Evolutionary conservation across 2,888 invertebrate genomes (phyloP), one percentile per base, ranked within the genome.

Genomic region (Gastracanthus pulcherrimus): DNA sequence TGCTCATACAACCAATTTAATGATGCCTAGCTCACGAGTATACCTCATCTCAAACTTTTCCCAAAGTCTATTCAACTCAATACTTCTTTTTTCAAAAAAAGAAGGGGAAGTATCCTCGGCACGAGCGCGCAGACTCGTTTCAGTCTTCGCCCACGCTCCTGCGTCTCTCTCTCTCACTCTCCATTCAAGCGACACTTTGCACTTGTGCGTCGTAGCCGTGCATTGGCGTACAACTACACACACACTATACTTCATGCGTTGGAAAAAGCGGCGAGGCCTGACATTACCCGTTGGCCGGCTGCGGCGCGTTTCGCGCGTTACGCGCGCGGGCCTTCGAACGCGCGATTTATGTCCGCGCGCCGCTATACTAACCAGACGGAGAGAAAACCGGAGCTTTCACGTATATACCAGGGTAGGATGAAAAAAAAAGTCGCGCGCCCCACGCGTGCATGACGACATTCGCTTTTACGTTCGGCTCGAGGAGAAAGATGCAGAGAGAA

Each of bases 131-230:
- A 55, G 9, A 19, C 55, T n/a, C 19, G 9, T 19, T 23, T 3
- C 55, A 26, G 23, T 66, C 64, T 36, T 26, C 9, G 2, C 55
- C 55, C 55, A 55, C 55, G 55, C 55, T 51, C 51, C 3, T 9
- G 13, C 34, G 16, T 16, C 23, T 29, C 38, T 29, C 34, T n/a
- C n/a, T 0, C n/a, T 9, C 41, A 7, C n/a, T 70, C 31, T 26
- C 51, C 77, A 66, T 66, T 72, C 78, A 55, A 66, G 64, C 66
- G 51, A 55, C 55, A 66, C 66, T 72, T 51, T 71, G 55, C 64
- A 72, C 72, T 72, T 72, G 72, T 34, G 58, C 55, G 55, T 55
- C 55, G 55, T 11, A 3, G 6, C 13, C 0, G 45, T 48, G 2
- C 26, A 55, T 23, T 9, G 11, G 31, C n/a, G 3, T 9, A 48